Conservation (phyloP, 2,797 vertebrate species). For the Melanotaenia nigrans region DNA sequence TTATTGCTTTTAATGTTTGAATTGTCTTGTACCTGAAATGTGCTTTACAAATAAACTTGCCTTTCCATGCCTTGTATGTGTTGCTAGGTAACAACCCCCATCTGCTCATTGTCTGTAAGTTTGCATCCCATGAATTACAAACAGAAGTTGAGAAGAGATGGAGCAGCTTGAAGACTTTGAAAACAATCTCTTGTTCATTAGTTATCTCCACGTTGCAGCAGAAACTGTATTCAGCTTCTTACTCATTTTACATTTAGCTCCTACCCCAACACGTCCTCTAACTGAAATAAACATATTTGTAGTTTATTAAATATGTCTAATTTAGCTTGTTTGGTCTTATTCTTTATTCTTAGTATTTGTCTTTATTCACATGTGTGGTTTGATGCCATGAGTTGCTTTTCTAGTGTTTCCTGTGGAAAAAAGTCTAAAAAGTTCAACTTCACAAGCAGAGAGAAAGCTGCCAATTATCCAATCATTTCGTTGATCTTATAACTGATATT, state of each 20-base stretch:
- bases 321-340: neutral
- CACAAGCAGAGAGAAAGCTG: too few relatives aligned
- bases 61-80: too few relatives aligned
- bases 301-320: neutral
- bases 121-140: neutral
- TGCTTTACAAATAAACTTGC: too few relatives aligned
- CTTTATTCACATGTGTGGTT: neutral
- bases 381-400: neutral
- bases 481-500: neutral
- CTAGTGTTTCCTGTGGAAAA: too few relatives aligned
- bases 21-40: too few relatives aligned
- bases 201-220: slow-evolving; percentile 22
- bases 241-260: neutral
- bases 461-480: neutral
- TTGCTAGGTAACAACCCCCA: neutral
- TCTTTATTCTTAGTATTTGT: too few relatives aligned
- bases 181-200: slow-evolving; percentile 10
- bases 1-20: too few relatives aligned
- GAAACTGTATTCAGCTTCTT: slow-evolving; percentile 25
- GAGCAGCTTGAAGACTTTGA: slow-evolving; percentile 38
- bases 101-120: neutral
- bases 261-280: neutral
- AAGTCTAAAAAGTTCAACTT: too few relatives aligned
- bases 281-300: too few relatives aligned
- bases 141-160: neutral